Conservation (phyloP, 1,140 invertebrate genomes). For the Drosophila kikkawai region DNA sequence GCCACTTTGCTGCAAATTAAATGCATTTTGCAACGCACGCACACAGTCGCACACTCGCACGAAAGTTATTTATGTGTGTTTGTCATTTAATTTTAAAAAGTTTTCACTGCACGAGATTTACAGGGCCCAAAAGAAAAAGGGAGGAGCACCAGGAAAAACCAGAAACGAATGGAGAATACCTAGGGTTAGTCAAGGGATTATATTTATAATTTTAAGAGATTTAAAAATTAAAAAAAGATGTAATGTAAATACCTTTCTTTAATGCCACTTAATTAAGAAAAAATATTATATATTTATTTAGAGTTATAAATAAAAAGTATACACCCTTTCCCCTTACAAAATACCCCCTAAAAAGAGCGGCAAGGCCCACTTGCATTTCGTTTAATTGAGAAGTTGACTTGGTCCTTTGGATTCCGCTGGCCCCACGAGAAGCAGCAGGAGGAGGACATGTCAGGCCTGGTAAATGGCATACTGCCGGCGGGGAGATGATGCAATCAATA, state of each 20-base stretch:
- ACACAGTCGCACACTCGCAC: conserved; percentile 36
- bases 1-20: conserved; percentile 78
- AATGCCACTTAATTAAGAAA: no score
- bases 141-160: background rate
- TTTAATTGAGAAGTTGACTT: conserved; percentile 76
- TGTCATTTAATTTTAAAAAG: conserved; percentile 81
- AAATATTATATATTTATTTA: no score
- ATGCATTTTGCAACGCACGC: conserved; percentile 63
- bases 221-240: background rate
- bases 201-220: fast-evolving
- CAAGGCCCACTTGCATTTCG: conserved; percentile 44
- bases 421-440: background rate
- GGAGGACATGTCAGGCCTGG: conserved; percentile 10
- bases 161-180: background rate
- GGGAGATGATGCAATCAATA: conserved; percentile 61
- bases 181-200: background rate
- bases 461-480: conserved; percentile 28
- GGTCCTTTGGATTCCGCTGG: conserved; percentile 9
- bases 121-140: conserved; percentile 10
- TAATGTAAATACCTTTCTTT: background rate
- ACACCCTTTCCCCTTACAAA: background rate
- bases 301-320: no score
- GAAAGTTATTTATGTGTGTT: conserved; percentile 66
- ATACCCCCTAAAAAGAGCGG: background rate
- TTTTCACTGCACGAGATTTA: conserved; percentile 75